Evolutionary conservation across 2,888 invertebrate species (phyloP).

Genomic region (Frankliniella fusca): DNA sequence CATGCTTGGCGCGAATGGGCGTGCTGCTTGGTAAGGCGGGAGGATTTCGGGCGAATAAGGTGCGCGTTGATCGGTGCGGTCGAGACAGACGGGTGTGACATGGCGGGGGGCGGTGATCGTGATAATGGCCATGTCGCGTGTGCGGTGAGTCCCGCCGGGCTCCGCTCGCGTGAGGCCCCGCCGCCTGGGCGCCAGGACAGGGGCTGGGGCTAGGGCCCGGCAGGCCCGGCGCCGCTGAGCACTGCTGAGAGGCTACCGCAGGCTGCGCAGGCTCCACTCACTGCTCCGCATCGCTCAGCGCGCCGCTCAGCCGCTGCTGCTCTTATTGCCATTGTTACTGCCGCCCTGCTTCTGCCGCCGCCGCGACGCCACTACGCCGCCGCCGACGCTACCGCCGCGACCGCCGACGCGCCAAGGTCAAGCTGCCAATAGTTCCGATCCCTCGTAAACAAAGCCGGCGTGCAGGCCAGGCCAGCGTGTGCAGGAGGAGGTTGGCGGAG

Average conservation of each 20-base stretch:
- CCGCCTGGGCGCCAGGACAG: not conserved
- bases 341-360: not conserved
- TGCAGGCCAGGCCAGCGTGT: not conserved
- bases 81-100: too few species aligned
- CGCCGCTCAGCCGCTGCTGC: not conserved
- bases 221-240: not conserved
- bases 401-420: not conserved
- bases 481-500: not conserved
- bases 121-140: too few species aligned
- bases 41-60: too few species aligned
- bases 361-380: not conserved
- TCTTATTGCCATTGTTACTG: not conserved
- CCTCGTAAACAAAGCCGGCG: conserved; percentile 6
- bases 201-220: not conserved
- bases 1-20: too few species aligned
- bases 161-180: not conserved
- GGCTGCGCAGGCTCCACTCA: too few species aligned
- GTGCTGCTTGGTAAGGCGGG: too few species aligned
- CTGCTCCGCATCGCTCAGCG: not conserved
- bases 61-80: too few species aligned
- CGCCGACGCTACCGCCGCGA: not conserved
- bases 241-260: too few species aligned
- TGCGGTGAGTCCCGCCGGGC: too few species aligned
- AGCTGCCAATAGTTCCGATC: conserved; percentile 21
- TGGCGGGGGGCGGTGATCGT: too few species aligned